A percentile compares a stretch with the other conserved stretches of the same genome.
Conservation (phyloP, 1,140 invertebrate species). For the Teleogryllus occipitalis region DNA sequence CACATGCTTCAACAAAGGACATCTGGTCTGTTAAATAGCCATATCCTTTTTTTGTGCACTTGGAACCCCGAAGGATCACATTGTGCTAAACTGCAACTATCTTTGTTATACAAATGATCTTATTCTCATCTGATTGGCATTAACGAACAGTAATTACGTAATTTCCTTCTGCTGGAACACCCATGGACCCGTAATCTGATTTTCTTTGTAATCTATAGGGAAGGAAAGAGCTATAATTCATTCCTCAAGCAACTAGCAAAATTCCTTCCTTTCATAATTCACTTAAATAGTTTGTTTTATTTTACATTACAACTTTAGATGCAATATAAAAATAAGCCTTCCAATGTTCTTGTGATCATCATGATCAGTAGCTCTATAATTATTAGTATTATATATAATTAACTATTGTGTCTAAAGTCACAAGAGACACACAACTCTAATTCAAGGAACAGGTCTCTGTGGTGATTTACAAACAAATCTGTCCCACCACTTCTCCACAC, state of each 20-base stretch:
- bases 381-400: neutral
- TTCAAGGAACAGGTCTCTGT: slow-evolving; percentile 19
- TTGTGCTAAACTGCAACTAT: neutral
- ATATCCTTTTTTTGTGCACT: neutral
- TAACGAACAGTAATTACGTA: slow-evolving; percentile 3
- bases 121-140: neutral
- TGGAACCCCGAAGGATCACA: neutral
- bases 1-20: too few species aligned
- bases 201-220: slow-evolving; percentile 6
- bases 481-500: slow-evolving; percentile 10
- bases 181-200: neutral
- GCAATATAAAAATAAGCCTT: slow-evolving; percentile 22
- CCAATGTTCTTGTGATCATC: slow-evolving; percentile 10
- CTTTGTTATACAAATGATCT: neutral
- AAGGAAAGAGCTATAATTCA: slow-evolving; percentile 8
- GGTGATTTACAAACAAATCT: neutral
- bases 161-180: neutral
- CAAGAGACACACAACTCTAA: neutral
- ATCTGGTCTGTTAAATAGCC: neutral
- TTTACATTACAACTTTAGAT: slow-evolving; percentile 18
- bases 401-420: slow-evolving; percentile 4
- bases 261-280: neutral
- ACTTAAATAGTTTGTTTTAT: neutral
- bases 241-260: neutral
- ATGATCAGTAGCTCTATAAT: neutral